Base-by-base conservation (phyloP, 2,113 vertebrate genomes). In the Stigmatopora argus region DNA sequence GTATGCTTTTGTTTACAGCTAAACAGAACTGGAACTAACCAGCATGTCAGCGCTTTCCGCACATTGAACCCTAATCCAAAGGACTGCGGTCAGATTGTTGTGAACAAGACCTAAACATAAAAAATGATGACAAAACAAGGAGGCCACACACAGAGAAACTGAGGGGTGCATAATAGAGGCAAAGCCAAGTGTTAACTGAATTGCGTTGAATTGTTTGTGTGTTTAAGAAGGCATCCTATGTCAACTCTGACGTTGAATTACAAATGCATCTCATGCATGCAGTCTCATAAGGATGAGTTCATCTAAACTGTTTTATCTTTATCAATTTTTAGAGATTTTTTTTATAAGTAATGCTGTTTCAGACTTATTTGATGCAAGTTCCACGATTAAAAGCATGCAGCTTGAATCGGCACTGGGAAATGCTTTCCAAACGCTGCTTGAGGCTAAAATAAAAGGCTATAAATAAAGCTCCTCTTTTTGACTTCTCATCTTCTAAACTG, bases 401-500 rank as follows among this genome's bases (percentile, higher is more conserved):
- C 76, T 86, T 83, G 85, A 85, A 86, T 90, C 81, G 87, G 83
- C 70, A 21, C 80, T 83, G 90, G 90, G 89, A 91, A 92, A 89
- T 86, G 84, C 82, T 88, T 83, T 84, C 82, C 85, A 77, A 88
- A 80, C 82, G 73, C 73, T 79, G 86, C 82, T 82, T 90, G 85
- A 88, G 89, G 88, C 81, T 87, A 83, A 83, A 80, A 89, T 84
- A 83, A 78, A 82, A 72, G 71, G 67, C 69, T 74, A 76, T 88
- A 90, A 91, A 90, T 89, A 91, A 87, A 85, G 83, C 52, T 76
- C 64, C 63, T 84, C 85, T 87, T 87, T 88, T 86, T 89, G 82
- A 78, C 74, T 79, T 65, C 67, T 70, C 71, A 69, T 73, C 73
- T 51, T 44, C 41, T 45, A 45, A 61, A 45, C 35, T 88, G 81